phyloP scores from a whole-genome alignment of 2,888 invertebrate genomes.

The Torymus auratus region DNA sequence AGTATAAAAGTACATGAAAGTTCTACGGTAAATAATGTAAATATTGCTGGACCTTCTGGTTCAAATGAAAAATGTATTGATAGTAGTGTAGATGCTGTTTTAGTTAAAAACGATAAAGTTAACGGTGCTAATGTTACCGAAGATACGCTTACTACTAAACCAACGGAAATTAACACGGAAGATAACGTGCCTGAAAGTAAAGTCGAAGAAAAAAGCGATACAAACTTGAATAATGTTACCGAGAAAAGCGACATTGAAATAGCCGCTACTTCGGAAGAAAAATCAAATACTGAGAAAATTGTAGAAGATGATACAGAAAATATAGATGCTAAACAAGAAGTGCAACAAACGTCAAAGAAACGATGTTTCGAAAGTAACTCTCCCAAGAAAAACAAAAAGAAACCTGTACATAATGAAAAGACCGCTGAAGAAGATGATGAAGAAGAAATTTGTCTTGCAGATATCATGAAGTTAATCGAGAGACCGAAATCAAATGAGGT shows the following conservation, averaged over 20 bases:
- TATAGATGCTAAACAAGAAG: background rate
- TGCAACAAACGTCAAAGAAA: constrained; percentile 65
- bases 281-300: constrained; percentile 4
- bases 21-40: constrained; percentile 32
- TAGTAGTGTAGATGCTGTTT: constrained; percentile 29
- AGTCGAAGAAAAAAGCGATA: constrained; percentile 13
- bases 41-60: constrained; percentile 30
- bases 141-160: constrained; percentile 23
- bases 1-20: constrained; percentile 37
- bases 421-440: constrained; percentile 58
- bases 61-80: constrained; percentile 11
- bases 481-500: constrained; percentile 52
- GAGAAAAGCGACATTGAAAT: constrained; percentile 9
- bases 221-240: constrained; percentile 30
- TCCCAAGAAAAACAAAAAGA: constrained; percentile 68
- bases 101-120: background rate
- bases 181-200: constrained; percentile 9
- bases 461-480: constrained; percentile 70
- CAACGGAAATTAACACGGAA: background rate
- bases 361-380: constrained; percentile 66
- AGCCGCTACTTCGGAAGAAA: constrained; percentile 3
- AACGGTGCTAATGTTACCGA: constrained; percentile 38
- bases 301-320: constrained; percentile 34
- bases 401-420: constrained; percentile 62
- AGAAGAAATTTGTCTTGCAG: constrained; percentile 65